phyloP scores from a whole-genome alignment of 64 coral and sea anemone species.

The Montipora foliosa region DNA sequence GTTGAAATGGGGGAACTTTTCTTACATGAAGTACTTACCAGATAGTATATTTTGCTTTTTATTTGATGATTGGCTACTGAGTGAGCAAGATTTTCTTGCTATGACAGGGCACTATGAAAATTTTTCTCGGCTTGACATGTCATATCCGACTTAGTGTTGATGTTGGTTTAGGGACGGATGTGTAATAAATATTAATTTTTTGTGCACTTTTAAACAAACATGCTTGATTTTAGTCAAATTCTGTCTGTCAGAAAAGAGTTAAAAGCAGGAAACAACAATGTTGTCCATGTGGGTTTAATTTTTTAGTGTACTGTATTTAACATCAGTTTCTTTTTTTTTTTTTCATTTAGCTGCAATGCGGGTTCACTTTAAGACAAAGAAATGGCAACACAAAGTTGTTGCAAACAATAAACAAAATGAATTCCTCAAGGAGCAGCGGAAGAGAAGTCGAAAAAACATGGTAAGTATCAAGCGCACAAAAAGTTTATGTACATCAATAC shows the following conservation, averaged over 20 bases:
- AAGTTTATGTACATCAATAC: no score
- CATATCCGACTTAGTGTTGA: no score
- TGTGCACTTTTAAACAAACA: neutral
- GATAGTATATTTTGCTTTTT: no score
- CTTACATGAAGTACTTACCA: no score
- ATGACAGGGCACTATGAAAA: no score
- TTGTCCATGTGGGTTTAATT: neutral
- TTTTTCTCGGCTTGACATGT: no score
- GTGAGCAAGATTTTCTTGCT: no score
- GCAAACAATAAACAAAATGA: neutral
- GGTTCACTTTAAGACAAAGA: conserved; percentile 6
- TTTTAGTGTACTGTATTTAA: neutral
- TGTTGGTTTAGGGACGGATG: neutral
- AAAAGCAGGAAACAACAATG: neutral
- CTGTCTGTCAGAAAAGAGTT: neutral
- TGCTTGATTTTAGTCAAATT: neutral
- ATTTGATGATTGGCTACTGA: no score
- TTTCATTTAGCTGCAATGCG: conserved; percentile 11
- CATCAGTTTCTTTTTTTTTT: neutral
- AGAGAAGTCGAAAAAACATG: neutral
- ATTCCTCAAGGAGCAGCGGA: neutral
- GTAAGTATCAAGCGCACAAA: neutral
- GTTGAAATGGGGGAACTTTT: neutral
- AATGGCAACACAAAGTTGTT: neutral
- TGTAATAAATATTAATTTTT: neutral